Percentiles rank a stretch among this genome's conserved stretches.
phyloP scores from a whole-genome alignment of 2,797 vertebrate genomes.

The Mormyrops attenuatus region DNA sequence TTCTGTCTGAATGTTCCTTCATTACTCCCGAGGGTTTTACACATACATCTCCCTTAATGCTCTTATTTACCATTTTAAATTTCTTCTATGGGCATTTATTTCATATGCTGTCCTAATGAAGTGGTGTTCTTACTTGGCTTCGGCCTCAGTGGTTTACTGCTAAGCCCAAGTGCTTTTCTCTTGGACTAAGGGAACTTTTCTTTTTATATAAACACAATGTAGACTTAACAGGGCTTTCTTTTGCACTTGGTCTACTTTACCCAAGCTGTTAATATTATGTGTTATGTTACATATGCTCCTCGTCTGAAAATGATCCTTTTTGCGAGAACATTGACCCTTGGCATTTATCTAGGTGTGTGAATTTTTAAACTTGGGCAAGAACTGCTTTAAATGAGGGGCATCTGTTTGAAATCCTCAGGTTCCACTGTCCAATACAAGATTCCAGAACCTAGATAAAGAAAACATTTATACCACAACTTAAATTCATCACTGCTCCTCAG shows the following conservation, averaged over 20 bases:
- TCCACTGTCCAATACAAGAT: background rate
- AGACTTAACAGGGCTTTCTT: background rate
- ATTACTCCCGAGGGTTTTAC: background rate
- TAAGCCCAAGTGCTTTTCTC: background rate
- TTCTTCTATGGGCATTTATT: background rate
- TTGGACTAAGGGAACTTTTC: background rate
- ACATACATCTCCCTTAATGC: background rate
- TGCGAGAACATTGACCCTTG: background rate
- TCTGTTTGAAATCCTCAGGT: background rate
- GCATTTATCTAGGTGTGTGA: background rate
- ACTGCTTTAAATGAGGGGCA: background rate
- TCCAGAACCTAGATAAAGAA: background rate
- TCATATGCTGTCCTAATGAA: background rate
- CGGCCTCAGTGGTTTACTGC: background rate
- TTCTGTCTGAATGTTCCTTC: background rate
- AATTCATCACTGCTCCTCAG: background rate
- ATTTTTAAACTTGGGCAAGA: background rate
- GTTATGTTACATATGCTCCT: background rate
- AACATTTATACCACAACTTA: background rate
- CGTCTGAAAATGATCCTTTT: background rate
- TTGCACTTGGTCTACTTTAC: background rate
- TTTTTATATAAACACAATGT: background rate
- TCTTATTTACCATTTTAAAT: background rate
- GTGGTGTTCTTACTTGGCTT: background rate
- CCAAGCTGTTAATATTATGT: background rate